Conservation (phyloP, 2,888 invertebrate genomes). For the Blastobasis lacticolella region DNA sequence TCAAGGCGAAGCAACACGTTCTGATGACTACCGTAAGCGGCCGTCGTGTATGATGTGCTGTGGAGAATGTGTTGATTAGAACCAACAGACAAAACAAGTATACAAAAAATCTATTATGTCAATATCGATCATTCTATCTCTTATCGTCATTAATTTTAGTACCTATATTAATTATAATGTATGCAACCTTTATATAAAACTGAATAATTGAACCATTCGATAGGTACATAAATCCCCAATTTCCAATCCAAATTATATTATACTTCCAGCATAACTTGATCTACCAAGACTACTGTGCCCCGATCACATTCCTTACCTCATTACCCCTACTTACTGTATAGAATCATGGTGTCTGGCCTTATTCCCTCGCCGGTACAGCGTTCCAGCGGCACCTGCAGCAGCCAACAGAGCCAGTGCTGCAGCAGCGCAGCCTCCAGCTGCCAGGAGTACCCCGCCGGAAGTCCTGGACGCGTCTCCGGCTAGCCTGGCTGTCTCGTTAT, state of each 20-base stretch:
- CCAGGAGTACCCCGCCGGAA: slow-evolving; percentile 81
- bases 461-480: slow-evolving; percentile 79
- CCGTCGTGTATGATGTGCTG: slow-evolving; percentile 85
- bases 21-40: slow-evolving; percentile 83
- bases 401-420: slow-evolving; percentile 79
- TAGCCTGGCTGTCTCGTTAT: slow-evolving; percentile 82
- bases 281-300: no score
- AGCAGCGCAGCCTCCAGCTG: slow-evolving; percentile 88
- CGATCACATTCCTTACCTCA: no score
- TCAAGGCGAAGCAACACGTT: slow-evolving; percentile 85
- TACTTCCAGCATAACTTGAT: no score
- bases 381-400: slow-evolving; percentile 80
- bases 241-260: no score
- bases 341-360: slow-evolving; percentile 80
- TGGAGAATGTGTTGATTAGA: neutral
- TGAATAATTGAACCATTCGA: no score
- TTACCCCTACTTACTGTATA: slow-evolving; percentile 67
- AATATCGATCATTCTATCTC: no score
- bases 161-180: no score
- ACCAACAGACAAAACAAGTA: neutral
- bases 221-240: no score
- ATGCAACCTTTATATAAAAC: no score
- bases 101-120: neutral
- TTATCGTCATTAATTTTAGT: no score
- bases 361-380: slow-evolving; percentile 78